phyloP scores from a whole-genome alignment of 1,140 invertebrate genomes.

The Mycetomoellerius zeteki region DNA sequence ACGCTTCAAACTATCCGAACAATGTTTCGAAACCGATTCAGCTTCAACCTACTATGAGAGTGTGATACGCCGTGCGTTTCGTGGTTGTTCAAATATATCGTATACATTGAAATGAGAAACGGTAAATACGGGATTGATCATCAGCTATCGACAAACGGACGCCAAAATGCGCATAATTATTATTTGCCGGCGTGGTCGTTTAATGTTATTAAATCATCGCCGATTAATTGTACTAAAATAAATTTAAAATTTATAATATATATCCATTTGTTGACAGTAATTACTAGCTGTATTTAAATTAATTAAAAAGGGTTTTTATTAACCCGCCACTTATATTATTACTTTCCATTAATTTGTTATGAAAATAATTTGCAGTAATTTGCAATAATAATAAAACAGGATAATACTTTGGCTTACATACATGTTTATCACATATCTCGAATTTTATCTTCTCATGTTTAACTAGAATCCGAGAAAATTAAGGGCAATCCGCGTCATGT shows the following conservation, averaged over 20 bases:
- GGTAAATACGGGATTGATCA: constrained; percentile 37
- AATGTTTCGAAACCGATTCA: constrained; percentile 68
- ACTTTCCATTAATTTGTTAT: background rate
- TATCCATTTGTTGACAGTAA: background rate
- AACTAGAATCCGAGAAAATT: background rate
- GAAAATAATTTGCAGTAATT: constrained; percentile 1
- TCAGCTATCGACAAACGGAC: constrained; percentile 27
- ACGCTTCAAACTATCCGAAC: constrained; percentile 66
- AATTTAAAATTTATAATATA: constrained; percentile 5
- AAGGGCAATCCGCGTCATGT: background rate
- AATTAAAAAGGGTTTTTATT: background rate
- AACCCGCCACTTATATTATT: background rate
- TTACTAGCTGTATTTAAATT: background rate
- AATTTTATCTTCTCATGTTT: background rate
- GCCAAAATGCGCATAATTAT: constrained; percentile 21
- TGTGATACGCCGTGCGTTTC: constrained; percentile 45
- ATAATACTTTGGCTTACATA: background rate
- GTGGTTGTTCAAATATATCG: constrained; percentile 44
- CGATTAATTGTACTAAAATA: background rate
- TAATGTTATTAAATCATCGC: constrained; percentile 23
- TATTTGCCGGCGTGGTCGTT: background rate
- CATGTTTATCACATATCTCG: background rate
- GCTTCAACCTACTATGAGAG: constrained; percentile 5
- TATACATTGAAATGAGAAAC: constrained; percentile 4
- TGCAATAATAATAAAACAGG: background rate